Conservation (phyloP, 2,888 invertebrate genomes). For the Drosophila testacea region DNA sequence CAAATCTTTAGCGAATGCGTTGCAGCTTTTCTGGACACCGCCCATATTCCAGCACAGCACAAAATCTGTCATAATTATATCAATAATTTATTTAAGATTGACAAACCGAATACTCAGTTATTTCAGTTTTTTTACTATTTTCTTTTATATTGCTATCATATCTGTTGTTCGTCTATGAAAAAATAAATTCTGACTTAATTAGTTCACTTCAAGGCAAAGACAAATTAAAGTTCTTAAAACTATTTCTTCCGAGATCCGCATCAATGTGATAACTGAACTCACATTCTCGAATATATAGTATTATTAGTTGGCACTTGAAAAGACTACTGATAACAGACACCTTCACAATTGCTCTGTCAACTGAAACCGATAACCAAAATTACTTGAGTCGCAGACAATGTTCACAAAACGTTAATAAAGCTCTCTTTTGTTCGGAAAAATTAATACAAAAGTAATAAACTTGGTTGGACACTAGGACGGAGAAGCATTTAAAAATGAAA, state of each 20-base stretch:
- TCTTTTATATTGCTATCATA: neutral
- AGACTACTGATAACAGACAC: conserved; percentile 6
- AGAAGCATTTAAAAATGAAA: neutral
- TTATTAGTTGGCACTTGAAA: conserved; percentile 1
- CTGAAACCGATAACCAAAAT: neutral
- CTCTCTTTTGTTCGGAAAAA: neutral
- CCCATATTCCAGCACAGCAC: conserved; percentile 51
- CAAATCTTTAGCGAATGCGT: conserved; percentile 74
- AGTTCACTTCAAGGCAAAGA: neutral
- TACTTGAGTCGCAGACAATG: neutral
- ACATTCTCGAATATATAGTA: neutral
- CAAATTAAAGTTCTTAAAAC: neutral
- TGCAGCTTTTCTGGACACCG: conserved; percentile 53
- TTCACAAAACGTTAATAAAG: neutral
- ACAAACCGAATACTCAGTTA: conserved; percentile 6
- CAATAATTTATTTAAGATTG: neutral
- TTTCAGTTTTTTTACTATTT: neutral
- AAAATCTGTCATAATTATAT: conserved; percentile 15
- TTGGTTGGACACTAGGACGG: neutral
- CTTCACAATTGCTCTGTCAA: neutral
- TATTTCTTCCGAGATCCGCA: neutral
- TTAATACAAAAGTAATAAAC: neutral
- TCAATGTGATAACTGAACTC: neutral
- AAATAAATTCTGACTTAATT: neutral
- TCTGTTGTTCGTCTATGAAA: neutral